Percentiles rank a stretch among this genome's conserved stretches.
These are phyloP conservation scores for Brachionus calyciflorus DNA, from an alignment of 1,140 invertebrate genomes.

Conservation along the genomic window DNA sequence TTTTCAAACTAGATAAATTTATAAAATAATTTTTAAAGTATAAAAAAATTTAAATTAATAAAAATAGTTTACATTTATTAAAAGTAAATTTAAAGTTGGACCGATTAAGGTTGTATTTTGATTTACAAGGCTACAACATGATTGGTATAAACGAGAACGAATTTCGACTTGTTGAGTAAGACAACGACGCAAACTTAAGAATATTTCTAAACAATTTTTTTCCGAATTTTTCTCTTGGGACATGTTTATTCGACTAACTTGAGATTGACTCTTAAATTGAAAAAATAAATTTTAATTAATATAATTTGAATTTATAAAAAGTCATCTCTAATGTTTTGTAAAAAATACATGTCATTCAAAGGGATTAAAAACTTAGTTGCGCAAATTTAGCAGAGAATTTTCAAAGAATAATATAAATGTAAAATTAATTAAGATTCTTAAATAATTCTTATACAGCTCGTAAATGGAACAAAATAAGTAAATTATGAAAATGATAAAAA, in stretches of 20 bases:
- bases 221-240: conserved; percentile 39
- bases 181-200: conserved; percentile 38
- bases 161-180: conserved; percentile 35
- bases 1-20: conserved; percentile 15
- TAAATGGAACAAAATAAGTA: too few relatives aligned
- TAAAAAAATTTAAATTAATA: not conserved
- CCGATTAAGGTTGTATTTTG: conserved; percentile 41
- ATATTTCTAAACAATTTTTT: conserved; percentile 46
- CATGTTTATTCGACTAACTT: conserved; percentile 27
- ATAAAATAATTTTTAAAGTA: too few relatives aligned
- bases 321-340: too few relatives aligned
- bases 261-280: conserved; percentile 27
- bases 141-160: conserved; percentile 38
- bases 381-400: too few relatives aligned
- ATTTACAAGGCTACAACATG: conserved; percentile 9
- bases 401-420: too few relatives aligned
- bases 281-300: not conserved
- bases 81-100: conserved; percentile 36
- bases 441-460: too few relatives aligned
- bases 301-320: too few relatives aligned
- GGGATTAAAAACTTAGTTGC: too few relatives aligned
- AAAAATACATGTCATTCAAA: too few relatives aligned
- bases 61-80: conserved; percentile 5
- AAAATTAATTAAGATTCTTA: too few relatives aligned
- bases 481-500: too few relatives aligned